Conservation (phyloP, 2,888 invertebrate species). For the Petrophora chlorosata region DNA sequence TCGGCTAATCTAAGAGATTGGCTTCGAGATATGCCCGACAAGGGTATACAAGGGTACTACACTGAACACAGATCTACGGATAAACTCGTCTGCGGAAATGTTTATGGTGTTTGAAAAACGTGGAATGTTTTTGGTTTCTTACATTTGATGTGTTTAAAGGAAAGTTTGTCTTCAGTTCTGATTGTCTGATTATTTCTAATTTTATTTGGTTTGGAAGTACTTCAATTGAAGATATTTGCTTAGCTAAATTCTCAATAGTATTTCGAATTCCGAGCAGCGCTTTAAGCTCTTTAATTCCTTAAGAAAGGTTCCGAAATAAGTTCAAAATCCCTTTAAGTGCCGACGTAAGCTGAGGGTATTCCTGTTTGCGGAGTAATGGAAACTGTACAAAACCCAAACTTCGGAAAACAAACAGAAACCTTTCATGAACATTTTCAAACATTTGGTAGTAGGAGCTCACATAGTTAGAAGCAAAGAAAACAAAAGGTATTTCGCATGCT, state of each 20-base stretch:
- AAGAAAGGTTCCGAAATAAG: slow-evolving; percentile 42
- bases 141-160: not conserved
- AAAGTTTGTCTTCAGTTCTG: not conserved
- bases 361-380: slow-evolving; percentile 24
- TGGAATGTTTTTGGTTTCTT: slow-evolving; percentile 23
- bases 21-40: slow-evolving; percentile 42
- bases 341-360: slow-evolving; percentile 39
- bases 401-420: slow-evolving; percentile 26
- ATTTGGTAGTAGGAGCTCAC: slow-evolving; percentile 22
- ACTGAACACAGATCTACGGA: slow-evolving; percentile 46
- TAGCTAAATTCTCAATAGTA: slow-evolving; percentile 31
- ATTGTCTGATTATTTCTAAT: not conserved
- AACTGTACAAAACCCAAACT: slow-evolving; percentile 30
- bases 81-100: slow-evolving; percentile 39
- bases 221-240: not conserved
- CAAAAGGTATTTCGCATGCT: slow-evolving; percentile 25
- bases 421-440: slow-evolving; percentile 21
- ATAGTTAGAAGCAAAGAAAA: slow-evolving; percentile 20
- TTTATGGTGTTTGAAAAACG: slow-evolving; percentile 27
- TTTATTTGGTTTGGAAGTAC: not conserved
- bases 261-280: slow-evolving; percentile 37
- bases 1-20: slow-evolving; percentile 46
- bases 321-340: slow-evolving; percentile 45
- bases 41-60: slow-evolving; percentile 47
- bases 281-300: slow-evolving; percentile 39